Evolutionary conservation across 2,888 invertebrate genomes (phyloP), one percentile per base, ranked within the genome.

Genomic region (Abrostola triplasia): DNA sequence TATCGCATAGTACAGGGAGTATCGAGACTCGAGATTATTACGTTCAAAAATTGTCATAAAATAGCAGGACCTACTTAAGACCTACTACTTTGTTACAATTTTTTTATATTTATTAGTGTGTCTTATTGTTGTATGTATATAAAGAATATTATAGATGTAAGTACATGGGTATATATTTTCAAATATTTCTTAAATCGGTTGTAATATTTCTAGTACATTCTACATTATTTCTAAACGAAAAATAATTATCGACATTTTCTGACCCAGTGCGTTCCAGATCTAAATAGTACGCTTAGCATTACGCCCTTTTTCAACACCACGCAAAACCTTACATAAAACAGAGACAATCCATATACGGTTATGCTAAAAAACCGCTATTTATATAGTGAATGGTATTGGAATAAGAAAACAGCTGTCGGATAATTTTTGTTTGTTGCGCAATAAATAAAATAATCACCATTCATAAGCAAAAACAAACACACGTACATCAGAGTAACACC

Each of bases 401-500:
- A 44, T 47, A 60, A 53, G 50, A 60, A 60, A 76, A 77, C 75
- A 74, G 73, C 75, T 80, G 79, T 73, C 58, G 62, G 48, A 36
- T 53, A 59, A 64, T 71, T 69, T 82, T 88, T 86, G 83, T 88
- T 87, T 89, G 84, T 89, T 91, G 91, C 91, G 91, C 91, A 91
- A 90, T 89, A 83, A 72, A 70, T 75, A 76, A 59, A 77, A 70
- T 71, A 70, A 64, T 69, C 64, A 71, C 59, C 72, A 60, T 63
- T 60, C 69, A 65, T 42, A 70, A 71, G 67, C 73, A 66, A 68
- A 80, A 80, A 73, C 74, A 76, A 74, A 70, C 71, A 64, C 64
- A 74, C 65, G 71, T 75, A 61, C 77, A 74, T 64, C 64, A 66
- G 54, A 55, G 48, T 56, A 74, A 53, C 51, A 52, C 40, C 51